phyloP scores from a whole-genome alignment of 2,113 vertebrate genomes.

The Podarcis raffonei region DNA sequence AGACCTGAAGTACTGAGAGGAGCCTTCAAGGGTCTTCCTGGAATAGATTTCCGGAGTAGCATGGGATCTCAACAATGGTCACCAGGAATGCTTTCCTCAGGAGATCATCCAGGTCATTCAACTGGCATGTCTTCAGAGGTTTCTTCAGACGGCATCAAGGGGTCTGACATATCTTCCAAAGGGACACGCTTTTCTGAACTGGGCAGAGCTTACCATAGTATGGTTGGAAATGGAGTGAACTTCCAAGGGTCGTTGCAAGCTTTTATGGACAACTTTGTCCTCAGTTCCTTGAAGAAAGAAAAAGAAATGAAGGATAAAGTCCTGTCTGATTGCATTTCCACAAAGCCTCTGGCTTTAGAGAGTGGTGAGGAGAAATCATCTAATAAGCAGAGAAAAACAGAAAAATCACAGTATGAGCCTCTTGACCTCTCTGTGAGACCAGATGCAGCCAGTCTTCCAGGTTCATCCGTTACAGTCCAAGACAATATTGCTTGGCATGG shows the following conservation, averaged over 20 bases:
- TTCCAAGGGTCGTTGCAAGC: slow-evolving; percentile 97
- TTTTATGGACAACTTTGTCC: slow-evolving; percentile 97
- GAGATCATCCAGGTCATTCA: slow-evolving; percentile 83
- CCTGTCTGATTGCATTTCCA: slow-evolving; percentile 79
- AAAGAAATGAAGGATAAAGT: slow-evolving; percentile 85
- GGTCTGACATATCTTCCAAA: slow-evolving; percentile 83
- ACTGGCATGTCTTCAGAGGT: slow-evolving; percentile 77
- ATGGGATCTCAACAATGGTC: slow-evolving; percentile 92
- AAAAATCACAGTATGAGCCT: slow-evolving; percentile 93
- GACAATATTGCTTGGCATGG: slow-evolving; percentile 96
- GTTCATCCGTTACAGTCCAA: slow-evolving; percentile 90
- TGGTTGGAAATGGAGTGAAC: slow-evolving; percentile 92
- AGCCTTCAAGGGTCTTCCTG: slow-evolving; percentile 92
- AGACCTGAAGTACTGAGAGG: slow-evolving; percentile 92
- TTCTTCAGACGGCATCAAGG: slow-evolving; percentile 83
- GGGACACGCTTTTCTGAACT: slow-evolving; percentile 90
- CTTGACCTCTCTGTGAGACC: slow-evolving; percentile 93
- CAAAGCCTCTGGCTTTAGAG: slow-evolving; percentile 81
- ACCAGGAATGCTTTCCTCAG: slow-evolving; percentile 82
- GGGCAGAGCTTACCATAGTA: slow-evolving; percentile 91
- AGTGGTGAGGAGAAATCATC: slow-evolving; percentile 82
- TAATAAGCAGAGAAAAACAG: slow-evolving; percentile 83
- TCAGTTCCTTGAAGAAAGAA: slow-evolving; percentile 93
- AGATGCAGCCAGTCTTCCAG: slow-evolving; percentile 89
- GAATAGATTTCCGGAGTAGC: slow-evolving; percentile 89